Conservation (phyloP, 1,140 invertebrate species). For the Conus ventricosus region DNA sequence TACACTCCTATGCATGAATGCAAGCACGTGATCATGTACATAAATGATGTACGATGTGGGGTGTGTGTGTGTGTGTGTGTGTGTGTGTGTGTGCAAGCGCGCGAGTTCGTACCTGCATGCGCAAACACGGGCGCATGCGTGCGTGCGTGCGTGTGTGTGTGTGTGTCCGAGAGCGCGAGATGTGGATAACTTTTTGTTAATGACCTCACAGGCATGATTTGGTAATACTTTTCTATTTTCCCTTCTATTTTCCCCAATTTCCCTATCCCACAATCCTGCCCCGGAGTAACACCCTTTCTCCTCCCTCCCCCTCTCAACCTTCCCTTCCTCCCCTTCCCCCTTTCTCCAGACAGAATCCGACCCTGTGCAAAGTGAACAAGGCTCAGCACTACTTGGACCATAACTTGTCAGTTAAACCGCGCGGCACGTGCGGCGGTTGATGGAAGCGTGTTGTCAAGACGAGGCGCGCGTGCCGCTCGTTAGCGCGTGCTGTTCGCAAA, state of each 20-base stretch:
- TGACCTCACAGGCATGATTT: no score
- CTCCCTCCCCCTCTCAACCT: no score
- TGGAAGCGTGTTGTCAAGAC: conserved; percentile 34
- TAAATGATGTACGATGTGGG: no score
- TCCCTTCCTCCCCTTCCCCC: no score
- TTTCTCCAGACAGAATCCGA: neutral
- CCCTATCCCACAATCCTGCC: no score
- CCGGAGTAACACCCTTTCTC: no score
- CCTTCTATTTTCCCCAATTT: no score
- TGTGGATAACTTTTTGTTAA: no score
- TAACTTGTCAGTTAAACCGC: neutral
- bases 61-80: no score
- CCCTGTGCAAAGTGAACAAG: neutral
- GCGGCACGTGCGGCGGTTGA: conserved; percentile 16
- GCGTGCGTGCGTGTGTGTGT: no score
- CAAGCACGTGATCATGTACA: neutral
- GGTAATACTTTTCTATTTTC: no score
- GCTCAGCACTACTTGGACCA: neutral
- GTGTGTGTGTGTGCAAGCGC: neutral
- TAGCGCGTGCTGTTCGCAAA: conserved; percentile 30
- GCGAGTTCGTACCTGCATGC: neutral
- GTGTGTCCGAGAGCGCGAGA: no score
- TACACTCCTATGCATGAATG: neutral
- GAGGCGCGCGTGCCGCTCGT: conserved; percentile 30
- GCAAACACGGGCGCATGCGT: neutral